phyloP scores from a whole-genome alignment of 2,113 vertebrate species.

The Cichladusa arquata region DNA sequence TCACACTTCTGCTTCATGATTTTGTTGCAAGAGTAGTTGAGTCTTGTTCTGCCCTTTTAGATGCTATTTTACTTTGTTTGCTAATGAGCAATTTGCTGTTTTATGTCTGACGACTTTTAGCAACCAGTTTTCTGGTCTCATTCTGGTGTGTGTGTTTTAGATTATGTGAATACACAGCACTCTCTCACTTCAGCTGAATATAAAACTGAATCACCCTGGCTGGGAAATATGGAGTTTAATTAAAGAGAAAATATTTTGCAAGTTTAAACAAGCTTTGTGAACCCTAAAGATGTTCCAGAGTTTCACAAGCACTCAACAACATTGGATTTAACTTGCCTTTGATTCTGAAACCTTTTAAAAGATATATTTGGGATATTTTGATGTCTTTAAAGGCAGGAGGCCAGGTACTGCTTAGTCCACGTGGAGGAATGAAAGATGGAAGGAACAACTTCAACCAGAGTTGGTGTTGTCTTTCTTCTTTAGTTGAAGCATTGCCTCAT shows the following conservation, averaged over 20 bases:
- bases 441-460: neutral
- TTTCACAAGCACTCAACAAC: conserved; percentile 36
- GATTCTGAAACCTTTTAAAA: neutral
- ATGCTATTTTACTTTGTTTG: neutral
- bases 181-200: neutral
- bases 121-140: neutral
- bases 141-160: neutral
- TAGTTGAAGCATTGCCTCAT: neutral
- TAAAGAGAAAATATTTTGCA: conserved; percentile 28
- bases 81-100: neutral
- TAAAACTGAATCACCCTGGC: conserved; percentile 9
- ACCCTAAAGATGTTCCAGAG: neutral
- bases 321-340: neutral
- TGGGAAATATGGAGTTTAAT: conserved; percentile 12
- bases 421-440: neutral
- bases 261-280: conserved; percentile 37
- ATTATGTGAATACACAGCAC: neutral
- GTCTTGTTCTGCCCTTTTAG: neutral
- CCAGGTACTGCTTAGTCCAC: neutral
- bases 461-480: neutral
- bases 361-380: neutral
- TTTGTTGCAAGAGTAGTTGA: neutral
- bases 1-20: neutral
- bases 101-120: neutral
- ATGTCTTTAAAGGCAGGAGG: neutral